Percentiles rank a stretch among this genome's conserved stretches.
phyloP scores from a whole-genome alignment of 2,888 invertebrate genomes.

The Brachylomia viminalis region DNA sequence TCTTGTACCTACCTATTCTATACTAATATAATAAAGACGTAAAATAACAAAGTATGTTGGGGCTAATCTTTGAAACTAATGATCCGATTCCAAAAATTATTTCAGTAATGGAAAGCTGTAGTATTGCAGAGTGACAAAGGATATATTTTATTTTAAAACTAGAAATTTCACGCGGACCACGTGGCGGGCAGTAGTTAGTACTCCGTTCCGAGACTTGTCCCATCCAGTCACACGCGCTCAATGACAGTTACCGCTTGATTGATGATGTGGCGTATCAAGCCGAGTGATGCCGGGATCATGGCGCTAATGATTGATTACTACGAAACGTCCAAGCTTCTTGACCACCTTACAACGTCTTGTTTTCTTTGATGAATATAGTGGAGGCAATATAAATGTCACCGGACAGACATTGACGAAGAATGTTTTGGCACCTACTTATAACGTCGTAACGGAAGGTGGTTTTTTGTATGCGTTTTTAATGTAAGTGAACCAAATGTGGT shows the following conservation, averaged over 20 bases:
- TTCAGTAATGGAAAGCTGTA: background rate
- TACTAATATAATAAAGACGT: background rate
- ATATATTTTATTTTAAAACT: background rate
- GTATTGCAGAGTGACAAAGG: background rate
- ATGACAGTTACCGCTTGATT: slow-evolving; percentile 80
- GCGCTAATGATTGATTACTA: slow-evolving; percentile 83
- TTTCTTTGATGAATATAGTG: slow-evolving; percentile 36
- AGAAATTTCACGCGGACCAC: background rate
- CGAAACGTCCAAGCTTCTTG: slow-evolving; percentile 73
- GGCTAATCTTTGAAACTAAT: too few species aligned
- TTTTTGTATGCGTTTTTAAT: too few species aligned
- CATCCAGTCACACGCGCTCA: slow-evolving; percentile 57
- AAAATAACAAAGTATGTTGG: background rate
- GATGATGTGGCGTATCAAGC: slow-evolving; percentile 83
- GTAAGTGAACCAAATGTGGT: too few species aligned
- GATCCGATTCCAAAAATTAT: background rate
- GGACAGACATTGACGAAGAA: background rate
- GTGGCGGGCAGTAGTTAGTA: background rate
- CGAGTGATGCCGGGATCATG: slow-evolving; percentile 85
- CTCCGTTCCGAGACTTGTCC: slow-evolving; percentile 8
- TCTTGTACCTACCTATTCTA: background rate
- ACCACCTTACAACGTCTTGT: slow-evolving; percentile 63
- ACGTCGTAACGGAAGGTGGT: background rate
- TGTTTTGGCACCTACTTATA: background rate
- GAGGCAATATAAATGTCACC: slow-evolving; percentile 3